Conservation (phyloP, 2,113 vertebrate genomes). For the Leucopsar rothschildi region DNA sequence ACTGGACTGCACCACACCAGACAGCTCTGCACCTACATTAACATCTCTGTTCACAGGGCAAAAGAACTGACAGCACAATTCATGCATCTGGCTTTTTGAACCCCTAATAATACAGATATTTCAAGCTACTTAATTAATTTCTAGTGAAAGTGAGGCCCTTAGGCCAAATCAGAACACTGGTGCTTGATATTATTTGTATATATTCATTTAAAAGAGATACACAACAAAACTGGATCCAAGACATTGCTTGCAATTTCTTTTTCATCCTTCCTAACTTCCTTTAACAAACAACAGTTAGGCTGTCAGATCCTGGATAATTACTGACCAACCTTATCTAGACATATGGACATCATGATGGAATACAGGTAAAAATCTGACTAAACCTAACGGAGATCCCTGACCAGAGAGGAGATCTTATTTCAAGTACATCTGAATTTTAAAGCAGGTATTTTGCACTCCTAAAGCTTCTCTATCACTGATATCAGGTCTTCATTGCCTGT, state of each 20-base stretch:
- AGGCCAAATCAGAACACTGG: background rate
- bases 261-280: background rate
- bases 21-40: background rate
- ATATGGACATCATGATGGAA: background rate
- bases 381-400: background rate
- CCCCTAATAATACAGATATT: background rate
- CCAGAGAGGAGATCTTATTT: background rate
- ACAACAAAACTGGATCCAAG: background rate
- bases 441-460: background rate
- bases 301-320: background rate
- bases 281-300: background rate
- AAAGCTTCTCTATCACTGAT: background rate
- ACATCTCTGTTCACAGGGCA: background rate
- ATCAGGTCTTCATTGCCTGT: background rate
- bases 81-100: background rate
- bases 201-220: background rate
- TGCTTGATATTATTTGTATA: background rate
- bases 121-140: conserved; percentile 1
- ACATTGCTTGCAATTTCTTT: background rate
- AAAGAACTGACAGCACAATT: background rate
- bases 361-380: background rate
- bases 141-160: background rate
- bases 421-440: background rate
- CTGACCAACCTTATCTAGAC: background rate
- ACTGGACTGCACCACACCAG: background rate